Base-by-base conservation (phyloP, 2,113 vertebrate genomes). In the Albula glossodonta region DNA sequence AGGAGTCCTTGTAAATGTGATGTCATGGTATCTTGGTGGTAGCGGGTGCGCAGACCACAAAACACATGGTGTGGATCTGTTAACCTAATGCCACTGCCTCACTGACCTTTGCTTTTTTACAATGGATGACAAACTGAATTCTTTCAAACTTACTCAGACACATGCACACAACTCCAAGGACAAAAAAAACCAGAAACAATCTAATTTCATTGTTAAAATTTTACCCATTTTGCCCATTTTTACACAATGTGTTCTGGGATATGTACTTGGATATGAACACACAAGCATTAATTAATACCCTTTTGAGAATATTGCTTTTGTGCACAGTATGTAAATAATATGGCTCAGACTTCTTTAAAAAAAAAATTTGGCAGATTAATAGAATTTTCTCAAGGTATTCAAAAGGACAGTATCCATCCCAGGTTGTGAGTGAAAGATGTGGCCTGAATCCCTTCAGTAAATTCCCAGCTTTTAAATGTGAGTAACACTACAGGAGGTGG, bases 11-110 rank as follows among this genome's bases (percentile, higher is more conserved):
- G 84, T 85, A 85, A 79, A 49, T 84, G 80, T 78, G 22, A 87
- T 82, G 48, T 51, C 60, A 86, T 85, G 82, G 83, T 66, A 74
- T 86, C 80, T 87, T 57, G 53, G 70, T 79, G 48, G 49, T 78
- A 53, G 51, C 9, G n/a, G 84, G 80, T 15, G 63, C 70, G 48
- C 41, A 93, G 90, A 91, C 90, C 88, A 83, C 88, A 87, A 87
- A 92, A 91, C 94, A 95, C 93, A 95, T 94, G 94, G 93, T 93
- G 84, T 88, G 57, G 84, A 92, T 92, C 91, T 90, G 87, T 91
- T 91, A 85, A 81, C 87, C 90, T 92, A 92, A 93, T 90, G 91
- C 92, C 86, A 92, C 86, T 89, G 91, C 87, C 90, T 91, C 91
- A 93, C 90, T 90, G 92, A 90, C 91, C 93, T 93, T 93, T 90